phyloP scores from a whole-genome alignment of 1,140 invertebrate species.

The Eriosoma lanigerum region DNA sequence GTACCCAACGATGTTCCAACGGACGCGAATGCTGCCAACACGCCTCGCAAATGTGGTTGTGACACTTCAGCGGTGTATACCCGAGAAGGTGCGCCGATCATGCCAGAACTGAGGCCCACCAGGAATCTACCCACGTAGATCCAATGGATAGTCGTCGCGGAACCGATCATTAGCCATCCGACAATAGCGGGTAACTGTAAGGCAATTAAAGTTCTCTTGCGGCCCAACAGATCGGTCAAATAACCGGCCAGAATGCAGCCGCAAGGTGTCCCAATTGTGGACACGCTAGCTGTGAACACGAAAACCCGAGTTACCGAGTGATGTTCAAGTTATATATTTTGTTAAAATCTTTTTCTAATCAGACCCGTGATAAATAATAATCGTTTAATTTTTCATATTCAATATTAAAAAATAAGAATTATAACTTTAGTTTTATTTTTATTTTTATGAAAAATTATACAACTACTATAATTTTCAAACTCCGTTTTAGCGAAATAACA shows the following conservation, averaged over 20 bases:
- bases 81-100: slow-evolving; percentile 70
- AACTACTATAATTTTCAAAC: too few species aligned
- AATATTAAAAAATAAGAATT: too few species aligned
- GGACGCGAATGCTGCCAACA: slow-evolving; percentile 67
- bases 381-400: too few species aligned
- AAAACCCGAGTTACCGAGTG: background rate
- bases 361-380: too few species aligned
- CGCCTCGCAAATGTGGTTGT: slow-evolving; percentile 69
- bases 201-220: slow-evolving; percentile 67
- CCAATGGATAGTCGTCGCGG: slow-evolving; percentile 64
- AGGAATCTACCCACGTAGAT: slow-evolving; percentile 67
- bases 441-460: too few species aligned
- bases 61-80: slow-evolving; percentile 71
- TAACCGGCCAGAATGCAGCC: slow-evolving; percentile 72
- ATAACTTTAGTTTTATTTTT: too few species aligned
- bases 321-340: too few species aligned
- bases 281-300: slow-evolving; percentile 67
- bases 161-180: slow-evolving; percentile 69
- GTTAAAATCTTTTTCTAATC: too few species aligned
- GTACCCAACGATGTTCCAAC: slow-evolving; percentile 59
- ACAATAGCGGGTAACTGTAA: slow-evolving; percentile 70
- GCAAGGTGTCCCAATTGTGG: slow-evolving; percentile 70
- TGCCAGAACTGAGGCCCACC: slow-evolving; percentile 68
- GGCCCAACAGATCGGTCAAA: slow-evolving; percentile 70
- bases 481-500: too few species aligned